Base-by-base conservation (phyloP, 2,113 vertebrate species). In the Leucosticte australis region DNA sequence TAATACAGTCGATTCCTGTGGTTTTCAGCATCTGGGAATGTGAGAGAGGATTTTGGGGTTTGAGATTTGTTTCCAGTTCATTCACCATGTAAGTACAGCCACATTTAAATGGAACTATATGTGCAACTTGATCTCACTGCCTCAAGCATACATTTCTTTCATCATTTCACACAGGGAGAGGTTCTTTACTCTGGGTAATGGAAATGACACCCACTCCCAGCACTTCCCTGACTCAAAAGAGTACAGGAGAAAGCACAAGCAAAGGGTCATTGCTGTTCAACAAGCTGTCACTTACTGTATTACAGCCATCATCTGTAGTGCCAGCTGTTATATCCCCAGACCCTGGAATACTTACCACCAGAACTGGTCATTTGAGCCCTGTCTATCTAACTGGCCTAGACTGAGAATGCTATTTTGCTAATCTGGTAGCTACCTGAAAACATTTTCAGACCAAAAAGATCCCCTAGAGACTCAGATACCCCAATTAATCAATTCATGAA, bases 1-100 rank as follows among this genome's bases (percentile, higher is more conserved):
- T 64, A 87, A 76, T 57, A 79, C 11, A 81, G 41, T 50, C 30
- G 13, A 53, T 90, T 92, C 57, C 69, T 59, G 77, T 73, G 91
- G 91, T 89, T 96, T 95, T 94, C 78, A 77, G 78, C 63, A 94
- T 90, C 75, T 94, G 87, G 84, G 42, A 94, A 76, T 53, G 28
- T 86, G 16, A 83, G 9, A 50, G 52, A 83, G 60, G 39, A 83
- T 42, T 70, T 70, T 10, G 10, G 71, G 64, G 41, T 65, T 70
- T 90, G 19, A 63, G 13, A 88, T 57, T 73, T 65, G 17, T 87
- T 87, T 94, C 67, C 52, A 79, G 49, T 83, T 94, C 92, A 69
- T 74, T 92, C 78, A 57, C 62, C 30, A 18, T 75, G 42, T 84
- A 92, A 89, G 64, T 68, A 64, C 24, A 75, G 57, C 39, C 83